These are phyloP conservation scores for Turdus rufiventris DNA, from an alignment of 2,113 vertebrate genomes.

Conservation along the genomic window DNA sequence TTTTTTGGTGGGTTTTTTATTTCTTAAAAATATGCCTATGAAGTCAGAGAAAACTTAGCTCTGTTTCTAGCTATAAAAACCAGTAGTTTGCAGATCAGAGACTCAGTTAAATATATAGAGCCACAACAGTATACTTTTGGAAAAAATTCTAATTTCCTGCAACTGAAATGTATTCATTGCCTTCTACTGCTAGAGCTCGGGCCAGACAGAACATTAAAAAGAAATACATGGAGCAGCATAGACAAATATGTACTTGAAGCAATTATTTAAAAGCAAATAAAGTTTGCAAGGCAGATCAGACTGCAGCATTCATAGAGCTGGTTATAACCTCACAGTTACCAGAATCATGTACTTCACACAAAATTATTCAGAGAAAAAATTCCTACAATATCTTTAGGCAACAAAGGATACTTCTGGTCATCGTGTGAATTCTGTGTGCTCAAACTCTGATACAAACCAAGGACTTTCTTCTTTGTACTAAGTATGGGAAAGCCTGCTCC, in stretches of 20 bases:
- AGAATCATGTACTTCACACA: constrained; percentile 32
- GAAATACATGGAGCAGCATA: constrained; percentile 37
- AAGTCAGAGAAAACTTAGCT: background rate
- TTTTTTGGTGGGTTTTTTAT: too few relatives aligned
- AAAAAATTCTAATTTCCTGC: constrained; percentile 18
- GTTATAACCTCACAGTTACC: constrained; percentile 41
- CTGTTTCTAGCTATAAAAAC: background rate
- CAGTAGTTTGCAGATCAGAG: background rate
- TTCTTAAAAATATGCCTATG: background rate
- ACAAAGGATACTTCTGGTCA: constrained; percentile 64
- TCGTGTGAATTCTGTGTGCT: constrained; percentile 53
- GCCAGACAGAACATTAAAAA: constrained; percentile 53
- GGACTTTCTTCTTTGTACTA: constrained; percentile 71
- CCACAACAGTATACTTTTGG: background rate
- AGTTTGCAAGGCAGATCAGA: constrained; percentile 37
- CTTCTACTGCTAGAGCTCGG: constrained; percentile 12
- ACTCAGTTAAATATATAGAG: background rate
- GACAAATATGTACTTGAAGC: background rate
- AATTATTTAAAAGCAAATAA: constrained; percentile 44
- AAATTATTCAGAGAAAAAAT: background rate
- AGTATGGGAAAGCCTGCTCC: constrained; percentile 70
- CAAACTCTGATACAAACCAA: constrained; percentile 58
- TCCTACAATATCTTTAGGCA: constrained; percentile 22
- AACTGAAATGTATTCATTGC: background rate
- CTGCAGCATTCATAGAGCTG: constrained; percentile 4